These are phyloP conservation scores for Ptiloglossa arizonensis DNA, from an alignment of 1,140 invertebrate species.

Conservation along the genomic window DNA sequence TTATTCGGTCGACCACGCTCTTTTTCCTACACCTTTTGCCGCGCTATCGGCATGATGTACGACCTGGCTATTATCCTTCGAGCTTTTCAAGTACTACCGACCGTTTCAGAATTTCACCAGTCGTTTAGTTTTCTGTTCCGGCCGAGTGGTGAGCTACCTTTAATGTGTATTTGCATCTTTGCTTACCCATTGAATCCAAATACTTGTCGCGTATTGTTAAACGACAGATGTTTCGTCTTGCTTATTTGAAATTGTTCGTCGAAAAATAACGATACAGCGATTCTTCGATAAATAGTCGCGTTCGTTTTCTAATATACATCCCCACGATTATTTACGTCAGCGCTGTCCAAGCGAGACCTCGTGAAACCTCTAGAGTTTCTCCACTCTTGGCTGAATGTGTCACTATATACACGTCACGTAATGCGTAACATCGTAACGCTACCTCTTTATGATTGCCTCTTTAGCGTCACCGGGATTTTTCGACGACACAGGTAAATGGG, in stretches of 20 bases:
- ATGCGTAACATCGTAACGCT: no score
- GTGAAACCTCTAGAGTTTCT: no score
- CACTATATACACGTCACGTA: no score
- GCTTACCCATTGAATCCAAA: neutral
- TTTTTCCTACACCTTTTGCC: conserved; percentile 26
- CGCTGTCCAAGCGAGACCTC: no score
- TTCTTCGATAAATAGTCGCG: no score
- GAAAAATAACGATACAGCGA: conserved; percentile 4
- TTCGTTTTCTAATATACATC: no score
- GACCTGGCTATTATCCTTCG: conserved; percentile 40
- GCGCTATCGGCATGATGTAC: conserved; percentile 48
- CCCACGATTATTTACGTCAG: no score
- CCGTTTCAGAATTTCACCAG: conserved; percentile 30
- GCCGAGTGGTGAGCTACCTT: neutral
- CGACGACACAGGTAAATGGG: no score
- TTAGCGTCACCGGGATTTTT: no score
- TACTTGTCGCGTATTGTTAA: conserved; percentile 2
- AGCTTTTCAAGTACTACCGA: conserved; percentile 13
- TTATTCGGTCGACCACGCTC: conserved; percentile 23
- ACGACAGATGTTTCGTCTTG: conserved; percentile 4
- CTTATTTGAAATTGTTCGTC: conserved; percentile 3
- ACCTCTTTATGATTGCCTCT: no score
- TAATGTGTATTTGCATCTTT: conserved; percentile 38
- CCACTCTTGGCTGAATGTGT: no score
- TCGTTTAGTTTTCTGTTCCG: conserved; percentile 20